Percentiles rank a stretch among this genome's conserved stretches.
These are phyloP conservation scores for Periparus ater DNA, from an alignment of 2,797 vertebrate species.

Conservation along the genomic window DNA sequence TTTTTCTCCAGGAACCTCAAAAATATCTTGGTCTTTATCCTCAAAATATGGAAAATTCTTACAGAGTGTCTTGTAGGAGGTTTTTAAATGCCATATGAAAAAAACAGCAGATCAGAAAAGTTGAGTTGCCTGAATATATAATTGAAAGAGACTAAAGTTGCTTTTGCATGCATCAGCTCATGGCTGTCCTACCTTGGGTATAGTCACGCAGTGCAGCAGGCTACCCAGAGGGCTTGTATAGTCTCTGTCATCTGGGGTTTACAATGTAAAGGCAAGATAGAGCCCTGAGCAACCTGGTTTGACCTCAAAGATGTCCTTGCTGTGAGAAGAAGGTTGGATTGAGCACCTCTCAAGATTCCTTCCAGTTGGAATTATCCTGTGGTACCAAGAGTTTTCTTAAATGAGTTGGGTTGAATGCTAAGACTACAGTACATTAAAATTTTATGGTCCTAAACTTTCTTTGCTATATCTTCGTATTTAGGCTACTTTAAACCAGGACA, in stretches of 20 bases:
- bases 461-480: background rate
- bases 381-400: background rate
- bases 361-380: background rate
- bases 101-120: background rate
- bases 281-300: background rate
- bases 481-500: background rate
- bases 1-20: background rate
- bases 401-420: background rate
- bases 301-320: background rate
- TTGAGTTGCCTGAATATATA: background rate
- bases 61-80: accelerated
- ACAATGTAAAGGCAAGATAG: background rate
- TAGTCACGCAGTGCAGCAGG: background rate
- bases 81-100: background rate
- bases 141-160: background rate
- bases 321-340: background rate
- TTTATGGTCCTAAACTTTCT: background rate
- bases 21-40: background rate
- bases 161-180: accelerated
- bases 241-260: accelerated
- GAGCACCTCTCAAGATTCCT: background rate
- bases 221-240: background rate
- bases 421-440: background rate
- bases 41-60: background rate
- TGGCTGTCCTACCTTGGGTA: background rate